Evolutionary conservation across 53 echinoderm and acorn worm genomes (phyloP).

Genomic region (Apostichopus leukothele): DNA sequence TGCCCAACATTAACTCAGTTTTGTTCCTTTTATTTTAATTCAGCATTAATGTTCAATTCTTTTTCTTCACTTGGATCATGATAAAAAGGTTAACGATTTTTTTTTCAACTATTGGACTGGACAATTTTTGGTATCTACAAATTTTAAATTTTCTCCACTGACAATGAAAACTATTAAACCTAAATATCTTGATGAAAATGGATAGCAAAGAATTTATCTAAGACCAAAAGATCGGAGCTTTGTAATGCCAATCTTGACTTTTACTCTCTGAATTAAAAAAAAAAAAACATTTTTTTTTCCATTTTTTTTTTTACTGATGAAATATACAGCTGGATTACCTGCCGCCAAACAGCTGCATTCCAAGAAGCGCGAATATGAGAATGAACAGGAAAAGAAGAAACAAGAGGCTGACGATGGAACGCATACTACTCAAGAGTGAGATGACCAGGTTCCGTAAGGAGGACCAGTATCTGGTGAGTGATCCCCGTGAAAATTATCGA

Average conservation of each 20-base stretch:
- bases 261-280: neutral
- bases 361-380: slow-evolving; percentile 96
- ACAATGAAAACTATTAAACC: too few relatives aligned
- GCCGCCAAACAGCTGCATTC: slow-evolving; percentile 99
- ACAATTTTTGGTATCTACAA: too few relatives aligned
- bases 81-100: too few relatives aligned
- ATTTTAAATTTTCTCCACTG: too few relatives aligned
- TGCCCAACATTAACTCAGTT: too few relatives aligned
- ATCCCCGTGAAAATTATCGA: slow-evolving; percentile 8
- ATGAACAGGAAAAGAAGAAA: slow-evolving; percentile 99
- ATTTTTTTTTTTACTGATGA: neutral
- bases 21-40: too few relatives aligned
- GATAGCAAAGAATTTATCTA: too few relatives aligned
- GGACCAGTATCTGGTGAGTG: slow-evolving; percentile 88
- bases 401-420: slow-evolving; percentile 97
- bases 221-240: neutral
- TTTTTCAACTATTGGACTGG: too few relatives aligned
- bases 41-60: too few relatives aligned
- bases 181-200: too few relatives aligned
- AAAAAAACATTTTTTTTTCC: neutral
- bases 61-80: too few relatives aligned
- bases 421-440: slow-evolving; percentile 97
- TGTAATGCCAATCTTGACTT: neutral
- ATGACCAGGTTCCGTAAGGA: slow-evolving; percentile 94
- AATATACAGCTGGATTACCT: slow-evolving; percentile 66